Evolutionary conservation across 2,113 vertebrate genomes (phyloP).

Genomic region (Urocitellus parryii): DNA sequence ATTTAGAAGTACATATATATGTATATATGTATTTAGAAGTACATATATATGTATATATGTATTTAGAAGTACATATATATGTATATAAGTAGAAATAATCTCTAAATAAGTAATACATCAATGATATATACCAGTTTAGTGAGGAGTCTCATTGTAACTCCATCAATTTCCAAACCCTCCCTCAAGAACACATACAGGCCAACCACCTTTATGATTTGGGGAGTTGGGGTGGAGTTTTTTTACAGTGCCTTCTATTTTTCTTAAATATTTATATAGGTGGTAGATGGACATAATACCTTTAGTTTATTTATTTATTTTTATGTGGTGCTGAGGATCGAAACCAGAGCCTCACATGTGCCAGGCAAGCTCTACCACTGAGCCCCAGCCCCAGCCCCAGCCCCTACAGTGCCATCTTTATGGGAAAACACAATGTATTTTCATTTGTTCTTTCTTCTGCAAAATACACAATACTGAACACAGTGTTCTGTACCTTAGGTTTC

Average conservation of each 20-base stretch:
- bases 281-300: no score
- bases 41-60: no score
- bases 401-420: neutral
- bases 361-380: no score
- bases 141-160: neutral
- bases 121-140: neutral
- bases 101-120: neutral
- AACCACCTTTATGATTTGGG: neutral
- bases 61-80: no score
- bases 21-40: no score
- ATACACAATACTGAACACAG: neutral
- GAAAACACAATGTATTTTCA: neutral
- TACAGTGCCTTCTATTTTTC: neutral
- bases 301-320: no score
- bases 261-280: no score
- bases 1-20: no score
- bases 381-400: no score
- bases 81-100: neutral
- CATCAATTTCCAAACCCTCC: neutral
- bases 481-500: neutral
- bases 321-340: no score
- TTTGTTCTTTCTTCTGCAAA: conserved; percentile 38
- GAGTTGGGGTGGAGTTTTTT: neutral
- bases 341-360: no score
- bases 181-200: neutral